Conservation (phyloP, 2,797 vertebrate species). For the Crax fasciolata region DNA sequence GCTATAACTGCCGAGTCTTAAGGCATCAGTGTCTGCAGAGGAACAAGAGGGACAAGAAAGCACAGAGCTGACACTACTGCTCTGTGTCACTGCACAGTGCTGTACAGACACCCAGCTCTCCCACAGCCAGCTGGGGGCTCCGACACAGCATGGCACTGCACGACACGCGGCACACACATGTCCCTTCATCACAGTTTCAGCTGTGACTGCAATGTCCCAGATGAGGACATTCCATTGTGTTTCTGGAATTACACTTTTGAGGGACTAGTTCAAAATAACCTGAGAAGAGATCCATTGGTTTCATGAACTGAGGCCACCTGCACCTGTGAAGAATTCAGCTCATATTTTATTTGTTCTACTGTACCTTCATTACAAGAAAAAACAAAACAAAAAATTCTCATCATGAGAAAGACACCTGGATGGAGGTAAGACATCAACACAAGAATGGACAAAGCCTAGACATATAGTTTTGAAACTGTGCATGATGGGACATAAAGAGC, state of each 20-base stretch:
- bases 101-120: constrained; percentile 23
- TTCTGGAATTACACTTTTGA: background rate
- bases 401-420: background rate
- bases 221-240: background rate
- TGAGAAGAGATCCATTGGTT: background rate
- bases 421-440: background rate
- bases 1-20: background rate
- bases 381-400: background rate
- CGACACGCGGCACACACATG: background rate
- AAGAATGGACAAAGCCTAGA: background rate
- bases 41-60: background rate
- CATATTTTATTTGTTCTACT: background rate
- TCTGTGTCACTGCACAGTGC: constrained; percentile 41
- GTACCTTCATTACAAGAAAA: background rate
- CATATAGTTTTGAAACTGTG: background rate
- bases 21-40: background rate
- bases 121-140: constrained; percentile 17
- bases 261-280: background rate
- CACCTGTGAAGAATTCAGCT: background rate
- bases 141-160: background rate
- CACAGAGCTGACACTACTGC: background rate
- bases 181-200: background rate
- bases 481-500: accelerated
- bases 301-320: background rate
- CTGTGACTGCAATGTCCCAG: background rate